Evolutionary conservation across 2,888 invertebrate genomes (phyloP), one percentile per base, ranked within the genome.

Genomic region (Bruchidius siliquastri): DNA sequence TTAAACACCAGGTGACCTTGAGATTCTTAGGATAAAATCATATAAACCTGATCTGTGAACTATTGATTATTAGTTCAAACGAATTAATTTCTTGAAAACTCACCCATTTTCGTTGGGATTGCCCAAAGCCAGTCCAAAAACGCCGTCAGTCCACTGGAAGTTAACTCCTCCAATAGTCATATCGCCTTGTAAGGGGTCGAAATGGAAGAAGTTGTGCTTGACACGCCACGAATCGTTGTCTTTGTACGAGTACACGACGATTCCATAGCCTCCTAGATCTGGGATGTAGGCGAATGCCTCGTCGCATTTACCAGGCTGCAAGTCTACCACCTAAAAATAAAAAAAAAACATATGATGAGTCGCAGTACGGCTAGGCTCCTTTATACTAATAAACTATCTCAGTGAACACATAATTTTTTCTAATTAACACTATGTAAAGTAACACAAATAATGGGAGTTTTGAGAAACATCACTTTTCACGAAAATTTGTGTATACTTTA

Each of bases 111-210:
- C 76, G 66, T 82, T 78, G 32, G 72, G 32, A 20, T 82, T 77
- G 78, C 88, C 92, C 21, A 94, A 86, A 0, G 94, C 93, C 77
- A 95, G 83, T 20, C 92, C 93, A 80, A 95, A 94, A 0, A 95
- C 89, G 0, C 95, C 95, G 83, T 95, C 95, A 0, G 93, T 93
- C 95, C 94, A 95, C 83, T 95, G 95, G 90, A 95, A 95, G 83
- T 92, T 91, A 22, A 94, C 89, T 4, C 94, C 94, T 69, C 91
- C 92, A 20, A 95, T 90, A 80, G 92, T 92, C 85, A 92, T 93
- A 78, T 93, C 90, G 1, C 95, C 94, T 81, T 90, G 87, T 22
- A 94, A 85, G 0, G 95, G 95, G 83, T 95, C 95, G 79, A 95
- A 94, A 85, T 93, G 91, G 91, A 95, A 95, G 87, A 90, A 95